A percentile compares a stretch with the other conserved stretches of the same genome.
Conservation (phyloP, 2,797 vertebrate species). For the Hemibagrus guttatus region DNA sequence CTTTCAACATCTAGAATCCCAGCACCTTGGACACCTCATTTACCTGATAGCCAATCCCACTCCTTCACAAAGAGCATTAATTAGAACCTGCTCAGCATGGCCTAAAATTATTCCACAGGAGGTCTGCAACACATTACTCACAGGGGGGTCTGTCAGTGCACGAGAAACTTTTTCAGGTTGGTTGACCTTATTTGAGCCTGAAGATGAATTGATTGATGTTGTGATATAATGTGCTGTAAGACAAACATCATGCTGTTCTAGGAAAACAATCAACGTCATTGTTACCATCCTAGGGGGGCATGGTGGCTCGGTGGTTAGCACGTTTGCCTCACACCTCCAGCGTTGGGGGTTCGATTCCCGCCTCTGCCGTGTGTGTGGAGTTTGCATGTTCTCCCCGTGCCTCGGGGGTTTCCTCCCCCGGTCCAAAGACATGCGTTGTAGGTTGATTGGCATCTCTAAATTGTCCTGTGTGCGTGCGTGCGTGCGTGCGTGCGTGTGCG, state of each 20-base stretch:
- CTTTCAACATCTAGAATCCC: constrained; percentile 29
- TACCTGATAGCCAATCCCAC: constrained; percentile 14
- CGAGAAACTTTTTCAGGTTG: constrained; percentile 44
- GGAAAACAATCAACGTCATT: neutral
- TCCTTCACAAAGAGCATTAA: constrained; percentile 58
- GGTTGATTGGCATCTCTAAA: too few species aligned
- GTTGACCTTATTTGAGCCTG: constrained; percentile 29
- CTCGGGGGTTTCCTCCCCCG: too few species aligned
- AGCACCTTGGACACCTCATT: constrained; percentile 10
- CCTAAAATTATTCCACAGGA: neutral
- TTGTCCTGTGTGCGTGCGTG: too few species aligned
- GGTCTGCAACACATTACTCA: neutral
- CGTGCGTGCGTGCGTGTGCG: too few species aligned
- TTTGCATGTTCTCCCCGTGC: too few species aligned
- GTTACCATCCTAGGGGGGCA: neutral
- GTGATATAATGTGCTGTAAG: neutral
- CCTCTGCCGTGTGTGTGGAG: too few species aligned
- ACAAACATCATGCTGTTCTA: neutral
- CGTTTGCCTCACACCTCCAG: too few species aligned
- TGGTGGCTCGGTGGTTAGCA: too few species aligned
- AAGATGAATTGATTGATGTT: neutral
- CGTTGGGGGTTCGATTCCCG: too few species aligned
- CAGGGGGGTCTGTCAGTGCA: constrained; percentile 33
- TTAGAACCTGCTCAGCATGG: constrained; percentile 31
- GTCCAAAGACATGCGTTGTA: too few species aligned